Evolutionary conservation across 2,888 invertebrate species (phyloP).

Genomic region (Heliconius cydno): DNA sequence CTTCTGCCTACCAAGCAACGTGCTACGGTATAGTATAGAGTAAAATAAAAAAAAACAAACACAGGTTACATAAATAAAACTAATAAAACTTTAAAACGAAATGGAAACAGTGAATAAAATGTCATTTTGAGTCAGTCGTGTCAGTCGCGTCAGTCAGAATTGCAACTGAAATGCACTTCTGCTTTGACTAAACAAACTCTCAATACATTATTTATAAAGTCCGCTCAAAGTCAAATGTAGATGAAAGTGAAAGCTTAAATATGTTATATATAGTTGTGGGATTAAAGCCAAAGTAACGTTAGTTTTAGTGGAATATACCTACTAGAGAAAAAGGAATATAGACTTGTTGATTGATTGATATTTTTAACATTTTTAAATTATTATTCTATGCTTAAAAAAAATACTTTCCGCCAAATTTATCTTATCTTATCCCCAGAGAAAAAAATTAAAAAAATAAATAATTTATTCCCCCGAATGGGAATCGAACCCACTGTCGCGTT

Average conservation of each 20-base stretch:
- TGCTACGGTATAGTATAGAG: no score
- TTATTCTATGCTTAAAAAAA: no score
- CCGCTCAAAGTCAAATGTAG: slow-evolving; percentile 15
- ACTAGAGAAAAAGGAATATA: no score
- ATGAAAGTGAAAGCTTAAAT: slow-evolving; percentile 7
- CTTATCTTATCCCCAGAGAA: no score
- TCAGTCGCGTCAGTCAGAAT: slow-evolving; percentile 17
- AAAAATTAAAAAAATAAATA: no score
- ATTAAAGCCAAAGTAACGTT: neutral
- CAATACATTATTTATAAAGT: slow-evolving; percentile 22
- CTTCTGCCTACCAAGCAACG: no score
- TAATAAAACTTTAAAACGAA: neutral
- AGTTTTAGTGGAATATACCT: no score
- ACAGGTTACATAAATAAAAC: neutral
- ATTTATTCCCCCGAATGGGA: no score
- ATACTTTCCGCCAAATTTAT: no score
- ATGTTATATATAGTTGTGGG: slow-evolving; percentile 7
- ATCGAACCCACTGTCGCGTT: no score
- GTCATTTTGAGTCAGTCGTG: slow-evolving; percentile 1
- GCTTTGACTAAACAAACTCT: slow-evolving; percentile 20
- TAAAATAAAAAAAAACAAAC: neutral
- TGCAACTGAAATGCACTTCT: slow-evolving; percentile 10
- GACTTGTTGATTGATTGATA: no score
- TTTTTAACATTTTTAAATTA: no score
- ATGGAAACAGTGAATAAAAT: neutral